These are phyloP conservation scores for human (Homo sapiens) DNA, from an alignment of 2,113 vertebrate species.

Conservation along the genomic window GRCh38 chr21:26437001-26437500, in stretches of 20 bases:
- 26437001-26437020: background rate
- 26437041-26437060: background rate
- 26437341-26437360: background rate
- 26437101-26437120: background rate
- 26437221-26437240: background rate
- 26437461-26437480: background rate
- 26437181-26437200: background rate
- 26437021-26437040: background rate
- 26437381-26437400: background rate
- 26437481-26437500: background rate
- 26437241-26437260: background rate
- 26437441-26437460: background rate
- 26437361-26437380: background rate
- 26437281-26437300: background rate
- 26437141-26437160: too few relatives aligned
- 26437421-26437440: background rate
- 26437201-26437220: background rate
- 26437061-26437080: background rate
- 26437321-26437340: background rate
- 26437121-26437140: background rate
- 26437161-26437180: accelerated
- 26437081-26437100: background rate
- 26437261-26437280: background rate
- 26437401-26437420: background rate
- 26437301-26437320: background rate